Base-by-base conservation (phyloP, 1,140 invertebrate species). In the Drosophila malerkotliana region DNA sequence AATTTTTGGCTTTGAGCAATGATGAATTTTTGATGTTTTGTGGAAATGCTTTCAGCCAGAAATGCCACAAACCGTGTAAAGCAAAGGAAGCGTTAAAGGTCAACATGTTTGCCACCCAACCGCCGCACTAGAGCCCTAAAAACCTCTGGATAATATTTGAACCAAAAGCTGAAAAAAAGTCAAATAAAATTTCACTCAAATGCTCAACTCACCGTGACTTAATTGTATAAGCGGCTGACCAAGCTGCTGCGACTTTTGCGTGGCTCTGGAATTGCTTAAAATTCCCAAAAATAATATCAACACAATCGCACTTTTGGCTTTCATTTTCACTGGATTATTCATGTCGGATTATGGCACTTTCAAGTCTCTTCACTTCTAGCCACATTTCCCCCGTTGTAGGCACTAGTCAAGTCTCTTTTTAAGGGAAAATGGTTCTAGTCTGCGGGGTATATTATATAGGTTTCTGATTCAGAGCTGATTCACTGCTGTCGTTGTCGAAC, bases 181-280 rank as follows among this genome's bases (percentile, higher is more conserved):
- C 39, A 32, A 34, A 47, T 61, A 64, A 34, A 78, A 77, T 79
- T 88, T 88, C 80, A 69, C 71, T 62, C 14, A 69, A 82, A 69
- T 88, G 84, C 80, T 79, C 74, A 90, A 77, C 90, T 90, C 76
- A 91, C 90, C 90, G 77, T 91, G 90, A 90, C 90, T 91, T 72
- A 91, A 90, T 85, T 91, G 90, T 89, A 91, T 90, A 68, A 91
- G 72, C 56, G 90, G 72, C 62, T 91, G 75, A 24, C 79, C 85
- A 58, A 68, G 62, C 68, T 59, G 62, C 28, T 75, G 64, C 68
- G 53, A 39, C 68, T 51, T 37, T 59, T 52, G 64, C 64, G 54
- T 53, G 12, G 54, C 67, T 60, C 10, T 59, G 47, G 37, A 60
- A 6, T 54, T 52, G 8, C 52, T 30, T 41, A 67, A 21, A 56